Percentiles rank a stretch among this genome's conserved stretches.
phyloP scores from a whole-genome alignment of 2,797 vertebrate genomes.

The Furcifer pardalis region DNA sequence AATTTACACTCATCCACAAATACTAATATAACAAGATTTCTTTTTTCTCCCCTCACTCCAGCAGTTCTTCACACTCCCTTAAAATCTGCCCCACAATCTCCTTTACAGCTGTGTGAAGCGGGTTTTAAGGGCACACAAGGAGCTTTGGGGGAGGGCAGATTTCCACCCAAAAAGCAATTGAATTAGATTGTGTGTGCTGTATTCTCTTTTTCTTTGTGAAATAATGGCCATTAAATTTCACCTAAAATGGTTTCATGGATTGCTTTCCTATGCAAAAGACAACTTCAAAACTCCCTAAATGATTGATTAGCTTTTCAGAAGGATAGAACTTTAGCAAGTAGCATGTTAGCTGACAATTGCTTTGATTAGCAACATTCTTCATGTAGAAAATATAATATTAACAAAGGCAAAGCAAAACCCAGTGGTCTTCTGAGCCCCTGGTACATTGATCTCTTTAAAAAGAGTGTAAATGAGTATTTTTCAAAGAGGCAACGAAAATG shows the following conservation, averaged over 20 bases:
- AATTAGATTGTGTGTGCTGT: not conserved
- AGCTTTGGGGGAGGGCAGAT: not conserved
- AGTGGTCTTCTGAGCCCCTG: constrained; percentile 1
- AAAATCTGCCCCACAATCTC: not conserved
- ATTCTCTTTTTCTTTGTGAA: not conserved
- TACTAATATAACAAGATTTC: not conserved
- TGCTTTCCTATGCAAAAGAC: not conserved
- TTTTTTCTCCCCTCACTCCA: not conserved
- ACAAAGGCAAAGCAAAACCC: not conserved
- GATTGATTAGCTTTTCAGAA: constrained; percentile 6
- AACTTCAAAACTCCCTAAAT: not conserved
- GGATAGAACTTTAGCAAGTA: not conserved
- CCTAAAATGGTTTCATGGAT: not conserved
- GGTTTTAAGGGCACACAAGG: not conserved
- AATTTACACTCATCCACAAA: too few relatives aligned
- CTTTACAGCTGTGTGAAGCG: not conserved
- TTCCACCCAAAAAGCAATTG: not conserved
- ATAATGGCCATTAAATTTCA: not conserved
- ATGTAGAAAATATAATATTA: constrained; percentile 2
- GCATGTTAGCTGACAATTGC: not conserved
- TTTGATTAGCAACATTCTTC: constrained; percentile 15
- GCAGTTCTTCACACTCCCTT: not conserved
- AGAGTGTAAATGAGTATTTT: constrained; percentile 7
- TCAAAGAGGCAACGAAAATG: not conserved
- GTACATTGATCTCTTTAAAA: constrained; percentile 20